Evolutionary conservation across 2,888 invertebrate genomes (phyloP).

Genomic region (Nipponacmea schrenckii): DNA sequence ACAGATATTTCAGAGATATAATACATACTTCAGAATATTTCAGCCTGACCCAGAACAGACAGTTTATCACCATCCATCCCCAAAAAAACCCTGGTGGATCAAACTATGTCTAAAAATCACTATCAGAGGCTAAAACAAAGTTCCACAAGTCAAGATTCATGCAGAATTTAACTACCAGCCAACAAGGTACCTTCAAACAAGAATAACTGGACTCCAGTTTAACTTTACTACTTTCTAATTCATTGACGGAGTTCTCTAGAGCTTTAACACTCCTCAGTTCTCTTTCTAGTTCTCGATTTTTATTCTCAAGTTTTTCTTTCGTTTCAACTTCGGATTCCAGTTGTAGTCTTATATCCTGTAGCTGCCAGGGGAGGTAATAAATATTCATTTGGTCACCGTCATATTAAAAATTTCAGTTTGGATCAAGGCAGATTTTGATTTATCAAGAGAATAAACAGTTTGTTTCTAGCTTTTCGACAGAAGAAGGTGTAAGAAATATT

Average conservation of each 20-base stretch:
- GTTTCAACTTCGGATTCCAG: conserved; percentile 43
- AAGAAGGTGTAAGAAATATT: too few species aligned
- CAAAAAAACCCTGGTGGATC: too few species aligned
- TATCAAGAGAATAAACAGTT: too few species aligned
- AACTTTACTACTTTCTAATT: conserved; percentile 46
- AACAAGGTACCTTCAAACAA: conserved; percentile 43
- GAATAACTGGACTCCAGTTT: conserved; percentile 48
- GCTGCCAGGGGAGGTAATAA: conserved; percentile 31
- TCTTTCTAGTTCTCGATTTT: conserved; percentile 46
- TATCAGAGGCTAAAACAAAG: too few species aligned
- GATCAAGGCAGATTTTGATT: too few species aligned
- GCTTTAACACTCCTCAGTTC: conserved; percentile 42
- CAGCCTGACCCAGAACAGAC: too few species aligned
- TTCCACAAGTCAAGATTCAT: neutral
- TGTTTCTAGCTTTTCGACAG: too few species aligned
- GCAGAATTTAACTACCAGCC: neutral
- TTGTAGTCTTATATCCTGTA: conserved; percentile 45
- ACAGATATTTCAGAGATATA: too few species aligned
- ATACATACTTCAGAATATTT: too few species aligned
- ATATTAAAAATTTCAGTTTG: neutral
- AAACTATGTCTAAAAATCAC: too few species aligned
- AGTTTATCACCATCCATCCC: too few species aligned
- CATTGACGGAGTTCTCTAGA: conserved; percentile 44
- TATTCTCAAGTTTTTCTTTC: conserved; percentile 44
- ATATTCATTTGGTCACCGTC: conserved; percentile 18